phyloP scores from a whole-genome alignment of 2,797 vertebrate genomes.

The Halcyon badia region DNA sequence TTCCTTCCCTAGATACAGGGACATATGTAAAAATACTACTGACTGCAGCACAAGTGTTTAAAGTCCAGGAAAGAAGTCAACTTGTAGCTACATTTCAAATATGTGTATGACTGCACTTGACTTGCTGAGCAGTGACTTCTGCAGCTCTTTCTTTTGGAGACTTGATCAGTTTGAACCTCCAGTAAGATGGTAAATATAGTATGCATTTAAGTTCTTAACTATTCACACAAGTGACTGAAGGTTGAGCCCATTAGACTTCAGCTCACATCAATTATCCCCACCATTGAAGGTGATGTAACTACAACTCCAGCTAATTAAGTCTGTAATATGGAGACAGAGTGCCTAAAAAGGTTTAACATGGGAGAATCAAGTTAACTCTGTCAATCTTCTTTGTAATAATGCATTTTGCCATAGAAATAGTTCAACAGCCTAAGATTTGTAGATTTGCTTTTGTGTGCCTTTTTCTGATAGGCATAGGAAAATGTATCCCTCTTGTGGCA shows the following conservation, averaged over 20 bases:
- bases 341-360: constrained; percentile 62
- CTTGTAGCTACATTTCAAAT: background rate
- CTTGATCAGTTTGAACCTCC: background rate
- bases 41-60: background rate
- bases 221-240: constrained; percentile 37
- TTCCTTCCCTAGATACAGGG: background rate
- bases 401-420: constrained; percentile 32
- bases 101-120: background rate
- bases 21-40: background rate
- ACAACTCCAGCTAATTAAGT: constrained; percentile 71
- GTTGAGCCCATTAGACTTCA: constrained; percentile 67
- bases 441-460: background rate
- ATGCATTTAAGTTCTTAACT: constrained; percentile 5
- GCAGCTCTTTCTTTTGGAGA: background rate
- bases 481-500: background rate
- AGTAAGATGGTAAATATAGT: background rate
- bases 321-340: constrained; percentile 45
- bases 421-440: background rate
- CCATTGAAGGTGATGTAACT: constrained; percentile 68
- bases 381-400: constrained; percentile 59
- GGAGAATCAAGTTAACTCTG: constrained; percentile 60
- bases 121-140: background rate
- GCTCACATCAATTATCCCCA: constrained; percentile 69
- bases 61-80: background rate
- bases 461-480: background rate